Evolutionary conservation across 2,113 vertebrate genomes (phyloP).

Genomic region (Trinectes maculatus): DNA sequence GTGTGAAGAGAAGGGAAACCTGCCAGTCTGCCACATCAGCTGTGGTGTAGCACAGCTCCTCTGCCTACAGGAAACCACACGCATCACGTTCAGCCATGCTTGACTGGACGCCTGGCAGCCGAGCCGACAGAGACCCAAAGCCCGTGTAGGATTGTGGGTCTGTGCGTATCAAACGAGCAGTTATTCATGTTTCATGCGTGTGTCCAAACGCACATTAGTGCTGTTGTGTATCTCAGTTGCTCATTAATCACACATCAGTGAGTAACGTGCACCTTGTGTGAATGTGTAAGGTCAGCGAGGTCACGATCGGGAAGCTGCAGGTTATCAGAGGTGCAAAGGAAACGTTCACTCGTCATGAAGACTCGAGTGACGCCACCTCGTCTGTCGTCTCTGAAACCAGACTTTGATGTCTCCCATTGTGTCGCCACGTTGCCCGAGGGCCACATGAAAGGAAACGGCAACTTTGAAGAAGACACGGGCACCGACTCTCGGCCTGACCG

Average conservation of each 20-base stretch:
- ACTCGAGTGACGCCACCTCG: slow-evolving; percentile 66
- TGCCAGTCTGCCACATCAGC: slow-evolving; percentile 60
- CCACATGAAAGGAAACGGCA: slow-evolving; percentile 73
- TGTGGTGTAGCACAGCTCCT: slow-evolving; percentile 43
- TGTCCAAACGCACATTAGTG: too few relatives aligned
- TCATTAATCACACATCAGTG: slow-evolving; percentile 18
- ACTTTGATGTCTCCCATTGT: slow-evolving; percentile 79
- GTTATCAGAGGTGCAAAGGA: slow-evolving; percentile 71
- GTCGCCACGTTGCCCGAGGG: slow-evolving; percentile 56
- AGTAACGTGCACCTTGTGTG: slow-evolving; percentile 5
- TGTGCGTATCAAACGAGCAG: slow-evolving; percentile 2
- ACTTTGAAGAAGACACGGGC: slow-evolving; percentile 78
- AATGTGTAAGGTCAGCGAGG: slow-evolving; percentile 13
- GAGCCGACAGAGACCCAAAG: slow-evolving; percentile 35
- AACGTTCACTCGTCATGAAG: slow-evolving; percentile 57
- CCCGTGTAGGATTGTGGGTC: slow-evolving; percentile 7
- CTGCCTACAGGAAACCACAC: slow-evolving; percentile 58
- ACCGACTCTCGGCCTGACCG: slow-evolving; percentile 44
- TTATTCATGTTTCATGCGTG: slow-evolving; percentile 12
- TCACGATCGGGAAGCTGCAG: slow-evolving; percentile 33
- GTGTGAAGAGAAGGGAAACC: slow-evolving; percentile 58
- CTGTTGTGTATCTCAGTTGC: not conserved
- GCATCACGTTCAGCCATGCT: slow-evolving; percentile 49
- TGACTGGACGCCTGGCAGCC: slow-evolving; percentile 32
- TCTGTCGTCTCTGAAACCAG: slow-evolving; percentile 73